A percentile compares a stretch with the other conserved stretches of the same genome.
Evolutionary conservation across 1,140 invertebrate genomes (phyloP).

Genomic region (Scaptomyza hsui): DNA sequence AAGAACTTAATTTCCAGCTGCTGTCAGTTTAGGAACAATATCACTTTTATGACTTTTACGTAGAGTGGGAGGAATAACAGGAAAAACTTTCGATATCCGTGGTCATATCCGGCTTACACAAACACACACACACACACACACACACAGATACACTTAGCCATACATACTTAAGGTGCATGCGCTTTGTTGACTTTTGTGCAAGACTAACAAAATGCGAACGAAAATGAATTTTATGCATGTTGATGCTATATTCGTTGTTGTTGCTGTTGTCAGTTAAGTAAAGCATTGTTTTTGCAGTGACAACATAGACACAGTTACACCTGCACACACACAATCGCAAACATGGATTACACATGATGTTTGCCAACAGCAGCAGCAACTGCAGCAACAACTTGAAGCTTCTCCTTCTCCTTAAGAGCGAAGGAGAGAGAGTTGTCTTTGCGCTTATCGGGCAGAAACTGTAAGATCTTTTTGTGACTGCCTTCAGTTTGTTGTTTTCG

Average conservation of each 20-base stretch:
- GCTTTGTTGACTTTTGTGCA: constrained; percentile 77
- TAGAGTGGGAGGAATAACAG: constrained; percentile 36
- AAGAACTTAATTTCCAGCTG: constrained; percentile 82
- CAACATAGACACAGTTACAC: constrained; percentile 58
- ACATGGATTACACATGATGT: constrained; percentile 48
- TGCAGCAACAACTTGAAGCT: constrained; percentile 27
- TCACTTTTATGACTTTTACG: constrained; percentile 66
- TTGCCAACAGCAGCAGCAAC: constrained; percentile 54
- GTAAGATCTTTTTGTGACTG: constrained; percentile 78
- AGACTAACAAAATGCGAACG: constrained; percentile 80
- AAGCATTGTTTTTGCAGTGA: constrained; percentile 73
- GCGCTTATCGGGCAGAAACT: constrained; percentile 31
- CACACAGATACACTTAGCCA: background rate
- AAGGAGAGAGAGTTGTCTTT: constrained; percentile 1
- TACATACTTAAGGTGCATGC: constrained; percentile 10
- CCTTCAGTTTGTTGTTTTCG: constrained; percentile 42
- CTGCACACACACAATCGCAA: constrained; percentile 38
- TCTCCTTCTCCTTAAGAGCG: constrained; percentile 1
- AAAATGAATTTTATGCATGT: constrained; percentile 80
- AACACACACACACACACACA: constrained; percentile 15
- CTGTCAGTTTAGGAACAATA: constrained; percentile 75
- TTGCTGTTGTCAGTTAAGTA: constrained; percentile 40
- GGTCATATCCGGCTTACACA: constrained; percentile 64
- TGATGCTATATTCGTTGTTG: constrained; percentile 53
- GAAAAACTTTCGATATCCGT: constrained; percentile 78